phyloP scores from a whole-genome alignment of 2,888 invertebrate genomes.

The Meiosimyza decipiens region DNA sequence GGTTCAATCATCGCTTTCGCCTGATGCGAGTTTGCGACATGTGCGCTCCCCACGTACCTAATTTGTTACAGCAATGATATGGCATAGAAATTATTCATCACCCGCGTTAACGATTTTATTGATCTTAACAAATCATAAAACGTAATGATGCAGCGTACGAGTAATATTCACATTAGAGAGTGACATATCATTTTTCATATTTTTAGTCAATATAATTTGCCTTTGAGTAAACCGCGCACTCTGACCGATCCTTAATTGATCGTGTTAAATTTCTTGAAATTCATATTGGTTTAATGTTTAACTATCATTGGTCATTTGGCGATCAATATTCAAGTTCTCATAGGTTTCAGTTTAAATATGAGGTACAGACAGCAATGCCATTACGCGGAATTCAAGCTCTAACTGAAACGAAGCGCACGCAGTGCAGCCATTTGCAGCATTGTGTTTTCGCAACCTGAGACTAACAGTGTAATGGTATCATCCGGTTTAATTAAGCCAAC shows the following conservation, averaged over 20 bases:
- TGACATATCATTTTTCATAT: not conserved
- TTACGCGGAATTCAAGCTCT: not conserved
- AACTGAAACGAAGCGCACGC: not conserved
- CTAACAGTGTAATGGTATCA: slow-evolving; percentile 2
- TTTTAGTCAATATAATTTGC: not conserved
- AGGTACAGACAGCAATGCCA: not conserved
- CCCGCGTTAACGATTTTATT: not conserved
- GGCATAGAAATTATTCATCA: too few relatives aligned
- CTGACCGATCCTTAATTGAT: not conserved
- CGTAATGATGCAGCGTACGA: not conserved
- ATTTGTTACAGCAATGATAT: too few relatives aligned
- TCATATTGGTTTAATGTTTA: not conserved
- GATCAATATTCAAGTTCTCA: not conserved
- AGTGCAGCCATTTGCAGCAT: not conserved
- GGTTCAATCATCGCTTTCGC: too few relatives aligned
- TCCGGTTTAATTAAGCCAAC: slow-evolving; percentile 24
- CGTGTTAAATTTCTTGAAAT: not conserved
- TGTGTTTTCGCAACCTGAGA: not conserved
- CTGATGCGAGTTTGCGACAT: not conserved
- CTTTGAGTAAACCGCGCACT: not conserved
- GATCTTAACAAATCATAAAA: not conserved
- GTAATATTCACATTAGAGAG: not conserved
- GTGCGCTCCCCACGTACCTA: too few relatives aligned
- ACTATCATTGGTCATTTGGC: not conserved
- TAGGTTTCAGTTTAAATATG: slow-evolving; percentile 2